Conservation (phyloP, 2,113 vertebrate genomes). For the Okapia johnstoni region DNA sequence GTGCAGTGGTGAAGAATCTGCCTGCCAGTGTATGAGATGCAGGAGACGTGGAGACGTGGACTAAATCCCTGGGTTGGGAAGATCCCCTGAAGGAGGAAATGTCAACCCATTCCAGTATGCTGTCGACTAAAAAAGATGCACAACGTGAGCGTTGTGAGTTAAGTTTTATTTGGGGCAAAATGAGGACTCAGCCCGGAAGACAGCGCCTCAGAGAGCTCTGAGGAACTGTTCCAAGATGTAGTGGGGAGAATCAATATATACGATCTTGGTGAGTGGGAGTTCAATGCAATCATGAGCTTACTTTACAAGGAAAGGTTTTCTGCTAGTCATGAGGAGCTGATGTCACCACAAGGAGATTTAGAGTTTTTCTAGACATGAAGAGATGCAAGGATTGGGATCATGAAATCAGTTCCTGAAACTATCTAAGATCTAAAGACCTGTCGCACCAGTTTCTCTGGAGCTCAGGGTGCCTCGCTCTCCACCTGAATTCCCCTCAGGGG, state of each 20-base stretch:
- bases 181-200: background rate
- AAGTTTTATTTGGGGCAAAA: background rate
- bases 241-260: background rate
- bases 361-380: accelerated
- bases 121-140: background rate
- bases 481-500: background rate
- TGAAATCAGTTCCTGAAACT: background rate
- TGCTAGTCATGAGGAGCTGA: background rate
- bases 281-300: background rate
- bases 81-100: background rate
- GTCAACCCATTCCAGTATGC: background rate
- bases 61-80: background rate
- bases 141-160: accelerated
- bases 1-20: background rate
- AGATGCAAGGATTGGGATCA: background rate
- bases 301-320: background rate
- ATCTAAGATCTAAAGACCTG: no score
- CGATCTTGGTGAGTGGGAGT: background rate
- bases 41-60: background rate
- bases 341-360: background rate
- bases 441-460: background rate
- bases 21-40: accelerated
- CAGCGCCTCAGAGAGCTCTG: background rate
- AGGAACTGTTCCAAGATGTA: background rate
- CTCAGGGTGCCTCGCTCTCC: background rate